Base-by-base conservation (phyloP, 2,797 vertebrate species). In the Girardinus metallicus region DNA sequence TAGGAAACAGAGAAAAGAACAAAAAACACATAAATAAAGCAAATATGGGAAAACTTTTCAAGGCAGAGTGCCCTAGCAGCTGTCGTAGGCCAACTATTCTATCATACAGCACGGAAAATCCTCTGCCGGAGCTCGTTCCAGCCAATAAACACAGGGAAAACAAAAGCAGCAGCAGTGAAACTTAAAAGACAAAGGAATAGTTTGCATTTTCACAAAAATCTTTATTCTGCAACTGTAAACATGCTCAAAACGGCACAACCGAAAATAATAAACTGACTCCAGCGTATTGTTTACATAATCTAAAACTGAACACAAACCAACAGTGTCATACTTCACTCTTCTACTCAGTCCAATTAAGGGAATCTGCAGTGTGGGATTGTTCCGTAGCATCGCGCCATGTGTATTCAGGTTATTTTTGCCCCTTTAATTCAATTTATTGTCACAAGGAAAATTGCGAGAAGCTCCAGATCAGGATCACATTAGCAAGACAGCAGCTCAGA, bases 401-500 rank as follows among this genome's bases (percentile, higher is more conserved):
- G 16, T 41, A 7, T 36, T 74, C 21, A 1, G 21, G 13, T 11
- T 3, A 29, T 73, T 80, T 74, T 8, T 62, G 16, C 21, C 23
- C 15, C 47, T 44, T 26, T 75, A 47, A 51, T 15, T 74, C 10
- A 6, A 36, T 41, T 64, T 51, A 34, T 16, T 46, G 75, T 70
- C 9, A 16, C 36, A 21, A 5, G 73, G 12, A 31, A 46, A 83
- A 81, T 80, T 53, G 74, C 18, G 5, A 78, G 73, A 81, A 80
- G 5, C 64, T 68, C 36, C 36, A 26, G 76, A 80, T 83, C 18
- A 34, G 23, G 26, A 60, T 3, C 55, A 41, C 36, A 57, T 31
- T 9, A 44, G 31, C 0, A 39, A 41, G 77, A 72, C 44, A 39
- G 2, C 62, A 10, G 72, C 44, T 0, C 60, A 70, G 68, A 74